These are phyloP conservation scores for Peromyscus aztecus DNA, from an alignment of 2,797 vertebrate species.

Conservation along the genomic window DNA sequence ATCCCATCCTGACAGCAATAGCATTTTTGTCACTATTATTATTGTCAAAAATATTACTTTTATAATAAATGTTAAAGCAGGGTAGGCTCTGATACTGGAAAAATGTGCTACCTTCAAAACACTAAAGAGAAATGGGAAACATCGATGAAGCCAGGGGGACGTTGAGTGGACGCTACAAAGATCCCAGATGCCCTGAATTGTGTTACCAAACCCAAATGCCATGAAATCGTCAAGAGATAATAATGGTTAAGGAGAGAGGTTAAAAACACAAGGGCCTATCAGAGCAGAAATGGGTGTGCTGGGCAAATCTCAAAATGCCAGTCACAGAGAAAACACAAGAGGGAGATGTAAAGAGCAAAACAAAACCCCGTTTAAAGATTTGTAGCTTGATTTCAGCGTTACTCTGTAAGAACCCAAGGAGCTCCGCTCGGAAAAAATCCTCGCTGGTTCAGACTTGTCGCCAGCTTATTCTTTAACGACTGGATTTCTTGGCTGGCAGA, in stretches of 20 bases:
- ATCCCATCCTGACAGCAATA: neutral
- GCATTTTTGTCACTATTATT: neutral
- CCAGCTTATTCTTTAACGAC: neutral
- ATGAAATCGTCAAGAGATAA: neutral
- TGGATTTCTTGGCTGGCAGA: neutral
- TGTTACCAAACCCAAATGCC: neutral
- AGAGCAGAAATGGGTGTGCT: neutral
- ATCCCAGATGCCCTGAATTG: neutral
- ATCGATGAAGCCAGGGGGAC: neutral
- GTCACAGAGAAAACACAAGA: neutral
- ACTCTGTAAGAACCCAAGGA: neutral
- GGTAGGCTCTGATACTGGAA: neutral
- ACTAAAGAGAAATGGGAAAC: neutral
- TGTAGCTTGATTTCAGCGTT: neutral
- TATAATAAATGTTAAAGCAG: neutral
- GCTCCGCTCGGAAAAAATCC: neutral
- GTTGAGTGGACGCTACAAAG: neutral
- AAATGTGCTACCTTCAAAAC: neutral
- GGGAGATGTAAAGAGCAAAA: neutral
- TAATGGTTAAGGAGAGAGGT: neutral
- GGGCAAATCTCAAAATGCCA: slow-evolving; percentile 7
- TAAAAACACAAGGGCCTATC: neutral
- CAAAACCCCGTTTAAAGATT: neutral
- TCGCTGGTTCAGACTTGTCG: neutral
- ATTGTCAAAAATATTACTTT: neutral